Conservation (phyloP, 2,888 invertebrate genomes). For the Dione vanillae region DNA sequence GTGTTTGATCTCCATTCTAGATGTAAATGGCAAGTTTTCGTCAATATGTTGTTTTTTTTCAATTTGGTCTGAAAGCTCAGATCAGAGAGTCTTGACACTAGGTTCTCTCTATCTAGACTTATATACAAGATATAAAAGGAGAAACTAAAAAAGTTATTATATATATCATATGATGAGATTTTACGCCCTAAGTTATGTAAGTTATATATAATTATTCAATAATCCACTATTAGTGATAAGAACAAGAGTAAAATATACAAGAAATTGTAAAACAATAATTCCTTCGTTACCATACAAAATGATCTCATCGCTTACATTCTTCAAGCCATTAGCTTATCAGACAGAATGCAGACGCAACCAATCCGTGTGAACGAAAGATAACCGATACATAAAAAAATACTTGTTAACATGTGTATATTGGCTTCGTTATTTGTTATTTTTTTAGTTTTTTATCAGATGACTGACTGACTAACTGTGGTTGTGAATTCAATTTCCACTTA, state of each 20-base stretch:
- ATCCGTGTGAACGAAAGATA: constrained; percentile 73
- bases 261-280: constrained; percentile 5
- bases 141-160: too few relatives aligned
- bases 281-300: constrained; percentile 23
- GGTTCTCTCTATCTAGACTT: too few relatives aligned
- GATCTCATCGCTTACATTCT: constrained; percentile 38
- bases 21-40: too few relatives aligned
- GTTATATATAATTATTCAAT: too few relatives aligned
- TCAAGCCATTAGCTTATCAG: constrained; percentile 48
- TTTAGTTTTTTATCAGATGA: constrained; percentile 37
- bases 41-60: too few relatives aligned
- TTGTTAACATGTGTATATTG: constrained; percentile 45
- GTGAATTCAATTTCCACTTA: constrained; percentile 25
- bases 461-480: too few relatives aligned
- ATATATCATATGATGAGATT: too few relatives aligned
- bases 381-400: constrained; percentile 43
- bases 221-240: not conserved
- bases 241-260: not conserved
- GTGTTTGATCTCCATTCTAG: too few relatives aligned
- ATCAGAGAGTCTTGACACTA: too few relatives aligned
- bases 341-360: constrained; percentile 65
- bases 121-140: too few relatives aligned
- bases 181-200: not conserved
- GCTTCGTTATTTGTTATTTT: constrained; percentile 21
- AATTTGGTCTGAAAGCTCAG: too few relatives aligned